Conservation (phyloP, 2,888 invertebrate species). For the Scrobipalpa atriplicella region DNA sequence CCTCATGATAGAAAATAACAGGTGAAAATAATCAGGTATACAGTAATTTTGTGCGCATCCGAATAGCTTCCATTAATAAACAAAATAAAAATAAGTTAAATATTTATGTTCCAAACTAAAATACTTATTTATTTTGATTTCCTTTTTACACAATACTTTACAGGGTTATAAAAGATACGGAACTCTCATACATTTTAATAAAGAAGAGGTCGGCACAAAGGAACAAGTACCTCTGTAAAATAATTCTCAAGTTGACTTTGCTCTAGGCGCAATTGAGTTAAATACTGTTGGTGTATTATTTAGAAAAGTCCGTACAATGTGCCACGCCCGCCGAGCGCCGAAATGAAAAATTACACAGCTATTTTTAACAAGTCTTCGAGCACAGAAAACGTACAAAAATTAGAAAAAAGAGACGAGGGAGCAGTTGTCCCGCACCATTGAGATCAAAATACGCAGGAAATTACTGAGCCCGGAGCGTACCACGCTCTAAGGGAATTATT, state of each 20-base stretch:
- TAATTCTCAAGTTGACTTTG: conserved; percentile 67
- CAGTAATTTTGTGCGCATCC: no score
- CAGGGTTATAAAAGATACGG: no score
- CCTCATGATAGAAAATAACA: no score
- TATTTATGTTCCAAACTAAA: no score
- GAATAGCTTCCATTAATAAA: no score
- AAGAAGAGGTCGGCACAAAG: no score
- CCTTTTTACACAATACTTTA: no score
- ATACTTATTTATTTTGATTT: no score
- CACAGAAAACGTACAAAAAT: conserved; percentile 81
- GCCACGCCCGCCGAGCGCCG: conserved; percentile 78
- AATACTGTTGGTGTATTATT: conserved; percentile 76
- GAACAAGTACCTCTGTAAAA: conserved; percentile 44
- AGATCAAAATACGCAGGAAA: conserved; percentile 82
- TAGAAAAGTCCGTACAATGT: conserved; percentile 79
- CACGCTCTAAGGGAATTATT: conserved; percentile 70
- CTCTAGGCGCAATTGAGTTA: conserved; percentile 69
- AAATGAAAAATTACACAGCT: conserved; percentile 81
- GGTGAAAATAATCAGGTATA: no score
- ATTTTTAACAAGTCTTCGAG: conserved; percentile 79
- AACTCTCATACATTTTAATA: no score
- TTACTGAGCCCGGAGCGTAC: conserved; percentile 71
- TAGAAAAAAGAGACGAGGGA: conserved; percentile 79
- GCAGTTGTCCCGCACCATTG: conserved; percentile 81
- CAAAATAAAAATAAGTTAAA: no score